Conservation (phyloP, 2,888 invertebrate species). For the Euclidia mi region DNA sequence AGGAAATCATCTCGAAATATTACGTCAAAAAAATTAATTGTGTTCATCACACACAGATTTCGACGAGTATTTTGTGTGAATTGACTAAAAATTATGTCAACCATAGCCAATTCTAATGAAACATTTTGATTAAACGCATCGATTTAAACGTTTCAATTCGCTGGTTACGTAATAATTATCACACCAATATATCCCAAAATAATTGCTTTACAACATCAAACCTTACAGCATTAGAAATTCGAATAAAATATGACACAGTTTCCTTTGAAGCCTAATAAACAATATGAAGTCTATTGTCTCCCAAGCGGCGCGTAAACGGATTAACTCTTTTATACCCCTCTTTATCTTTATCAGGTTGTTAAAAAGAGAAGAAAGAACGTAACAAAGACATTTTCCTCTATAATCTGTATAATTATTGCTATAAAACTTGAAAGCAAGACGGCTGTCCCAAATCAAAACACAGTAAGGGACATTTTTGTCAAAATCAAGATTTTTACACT, state of each 20-base stretch:
- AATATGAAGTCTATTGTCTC: conserved; percentile 32
- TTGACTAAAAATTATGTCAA: no score
- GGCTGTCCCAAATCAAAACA: no score
- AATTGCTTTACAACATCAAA: conserved; percentile 15
- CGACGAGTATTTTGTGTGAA: no score
- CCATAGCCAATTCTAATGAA: no score
- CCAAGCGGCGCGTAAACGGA: conserved; percentile 47
- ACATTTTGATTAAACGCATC: no score
- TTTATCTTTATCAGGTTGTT: conserved; percentile 51
- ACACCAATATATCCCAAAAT: conserved; percentile 26
- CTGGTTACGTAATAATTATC: conserved; percentile 42
- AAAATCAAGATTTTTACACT: no score
- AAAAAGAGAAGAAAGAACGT: conserved; percentile 50
- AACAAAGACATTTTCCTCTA: conserved; percentile 44
- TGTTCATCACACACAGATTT: no score
- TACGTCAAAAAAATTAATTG: no score
- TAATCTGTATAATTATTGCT: conserved; percentile 55
- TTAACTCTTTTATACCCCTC: conserved; percentile 52
- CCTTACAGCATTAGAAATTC: conserved; percentile 2
- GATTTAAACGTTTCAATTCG: background rate
- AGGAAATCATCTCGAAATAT: no score
- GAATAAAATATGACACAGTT: conserved; percentile 23
- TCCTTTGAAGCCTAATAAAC: conserved; percentile 18
- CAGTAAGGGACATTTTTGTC: no score
- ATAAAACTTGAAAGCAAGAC: conserved; percentile 56